These are phyloP conservation scores for Tympanuchus pallidicinctus DNA, from an alignment of 2,113 vertebrate genomes.

Conservation along the genomic window DNA sequence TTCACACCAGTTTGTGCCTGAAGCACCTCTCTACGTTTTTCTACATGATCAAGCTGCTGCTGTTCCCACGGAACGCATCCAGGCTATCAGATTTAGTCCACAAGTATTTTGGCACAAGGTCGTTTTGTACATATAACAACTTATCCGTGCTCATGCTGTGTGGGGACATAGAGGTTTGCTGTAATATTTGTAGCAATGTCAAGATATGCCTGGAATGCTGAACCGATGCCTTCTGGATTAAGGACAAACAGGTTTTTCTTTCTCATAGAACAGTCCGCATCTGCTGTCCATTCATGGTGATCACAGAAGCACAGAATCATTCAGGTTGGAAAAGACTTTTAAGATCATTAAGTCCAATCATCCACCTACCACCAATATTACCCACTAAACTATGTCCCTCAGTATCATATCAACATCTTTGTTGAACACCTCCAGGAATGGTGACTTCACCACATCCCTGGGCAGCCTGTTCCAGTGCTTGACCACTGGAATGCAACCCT, in stretches of 20 bases:
- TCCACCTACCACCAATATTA: no score
- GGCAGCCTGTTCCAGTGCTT: no score
- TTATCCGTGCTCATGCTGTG: rapidly evolving
- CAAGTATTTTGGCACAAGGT: background rate
- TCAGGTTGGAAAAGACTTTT: no score
- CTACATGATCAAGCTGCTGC: background rate
- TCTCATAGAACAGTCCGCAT: background rate
- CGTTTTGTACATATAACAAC: background rate
- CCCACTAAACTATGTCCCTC: no score
- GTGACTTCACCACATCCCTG: no score
- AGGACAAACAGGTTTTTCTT: background rate
- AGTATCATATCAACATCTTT: no score
- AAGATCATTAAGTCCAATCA: no score
- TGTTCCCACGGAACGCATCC: background rate
- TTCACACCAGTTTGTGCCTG: background rate
- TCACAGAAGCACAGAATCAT: no score
- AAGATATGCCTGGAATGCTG: background rate
- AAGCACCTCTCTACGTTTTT: background rate
- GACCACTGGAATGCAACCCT: background rate
- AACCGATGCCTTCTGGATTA: background rate
- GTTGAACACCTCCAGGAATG: no score
- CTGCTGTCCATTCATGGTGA: background rate
- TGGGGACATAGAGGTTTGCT: background rate
- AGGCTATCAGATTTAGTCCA: background rate
- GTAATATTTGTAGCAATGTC: background rate